Conservation (phyloP, 1,140 invertebrate species). For the Aphidius gifuensis region DNA sequence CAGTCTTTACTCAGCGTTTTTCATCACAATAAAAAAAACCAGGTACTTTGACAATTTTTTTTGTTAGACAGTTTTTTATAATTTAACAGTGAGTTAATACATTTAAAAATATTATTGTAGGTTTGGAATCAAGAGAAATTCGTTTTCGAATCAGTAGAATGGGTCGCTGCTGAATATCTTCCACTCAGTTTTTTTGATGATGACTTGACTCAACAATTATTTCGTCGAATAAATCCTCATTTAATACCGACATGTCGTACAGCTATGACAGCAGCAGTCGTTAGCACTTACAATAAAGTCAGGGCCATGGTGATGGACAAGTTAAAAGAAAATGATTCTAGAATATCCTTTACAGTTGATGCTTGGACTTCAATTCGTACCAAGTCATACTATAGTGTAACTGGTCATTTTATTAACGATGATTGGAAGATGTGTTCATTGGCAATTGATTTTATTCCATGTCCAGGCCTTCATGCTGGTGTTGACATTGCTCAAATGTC, state of each 20-base stretch:
- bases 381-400: constrained; percentile 21
- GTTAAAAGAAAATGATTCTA: constrained; percentile 19
- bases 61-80: too few species aligned
- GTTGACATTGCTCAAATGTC: constrained; percentile 11
- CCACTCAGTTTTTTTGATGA: constrained; percentile 22
- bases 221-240: neutral
- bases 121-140: neutral
- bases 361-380: constrained; percentile 17
- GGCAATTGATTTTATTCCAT: constrained; percentile 21
- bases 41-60: too few species aligned
- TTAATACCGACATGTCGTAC: neutral
- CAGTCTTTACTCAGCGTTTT: too few species aligned
- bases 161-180: constrained; percentile 15
- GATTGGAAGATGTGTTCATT: constrained; percentile 21
- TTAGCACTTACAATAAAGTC: constrained; percentile 11
- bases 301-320: constrained; percentile 7
- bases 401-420: constrained; percentile 20
- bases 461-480: constrained; percentile 15
- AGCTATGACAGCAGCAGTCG: neutral
- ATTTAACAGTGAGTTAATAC: too few species aligned
- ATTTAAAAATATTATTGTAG: too few species aligned
- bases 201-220: constrained; percentile 4
- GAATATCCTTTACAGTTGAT: constrained; percentile 22
- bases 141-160: neutral
- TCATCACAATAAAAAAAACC: too few species aligned